These are phyloP conservation scores for Oasisia sp. DNA, from an alignment of 2,888 invertebrate genomes.

Conservation along the genomic window DNA sequence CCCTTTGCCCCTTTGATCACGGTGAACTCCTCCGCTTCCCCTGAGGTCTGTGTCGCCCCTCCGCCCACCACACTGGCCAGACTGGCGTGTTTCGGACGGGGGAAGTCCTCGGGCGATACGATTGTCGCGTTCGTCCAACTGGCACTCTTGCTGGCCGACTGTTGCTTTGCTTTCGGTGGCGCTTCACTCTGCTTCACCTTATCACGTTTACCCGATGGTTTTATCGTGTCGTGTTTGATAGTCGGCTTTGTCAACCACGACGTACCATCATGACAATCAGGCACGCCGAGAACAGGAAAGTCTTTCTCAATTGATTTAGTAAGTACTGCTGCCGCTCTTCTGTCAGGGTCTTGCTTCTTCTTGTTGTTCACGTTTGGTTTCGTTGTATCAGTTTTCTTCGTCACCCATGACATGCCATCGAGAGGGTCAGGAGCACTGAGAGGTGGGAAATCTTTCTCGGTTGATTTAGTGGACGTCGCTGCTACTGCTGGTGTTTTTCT, in stretches of 20 bases:
- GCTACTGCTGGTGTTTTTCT: background rate
- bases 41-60: background rate
- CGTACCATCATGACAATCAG: background rate
- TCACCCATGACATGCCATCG: background rate
- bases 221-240: background rate
- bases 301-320: background rate
- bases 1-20: background rate
- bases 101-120: constrained; percentile 4
- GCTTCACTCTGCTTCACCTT: background rate
- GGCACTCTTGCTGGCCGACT: background rate
- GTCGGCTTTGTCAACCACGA: background rate
- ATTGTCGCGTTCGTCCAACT: background rate
- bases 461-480: background rate
- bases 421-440: background rate
- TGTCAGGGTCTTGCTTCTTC: constrained; percentile 8
- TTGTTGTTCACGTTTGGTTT: background rate
- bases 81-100: background rate
- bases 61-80: background rate
- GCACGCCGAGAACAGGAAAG: background rate
- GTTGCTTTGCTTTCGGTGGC: background rate
- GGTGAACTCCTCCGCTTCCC: background rate
- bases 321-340: background rate
- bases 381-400: background rate
- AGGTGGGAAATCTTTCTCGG: background rate
- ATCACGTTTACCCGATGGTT: background rate